Evolutionary conservation across 2,113 vertebrate genomes (phyloP), one percentile per base, ranked within the genome.

Genomic region (Gallinago jamesoni): DNA sequence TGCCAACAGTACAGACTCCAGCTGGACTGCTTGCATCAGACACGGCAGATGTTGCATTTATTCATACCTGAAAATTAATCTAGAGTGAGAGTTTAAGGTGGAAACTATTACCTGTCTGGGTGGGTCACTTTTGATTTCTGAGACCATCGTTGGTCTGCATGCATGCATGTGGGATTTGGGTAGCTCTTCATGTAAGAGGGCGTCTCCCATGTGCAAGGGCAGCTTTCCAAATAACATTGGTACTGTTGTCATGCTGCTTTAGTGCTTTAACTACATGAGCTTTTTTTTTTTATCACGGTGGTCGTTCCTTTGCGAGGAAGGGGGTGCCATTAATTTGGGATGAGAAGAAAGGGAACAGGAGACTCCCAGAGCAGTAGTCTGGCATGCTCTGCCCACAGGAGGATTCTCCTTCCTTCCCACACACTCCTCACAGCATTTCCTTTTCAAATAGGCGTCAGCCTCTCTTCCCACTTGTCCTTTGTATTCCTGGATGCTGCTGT

Each of bases 151-250:
- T 76, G 57, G 33, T 69, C 67, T 88, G 50, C 45, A 2, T 53
- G 50, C 45, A 2, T 53, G 41, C 27, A 7, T 31, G 4, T 73
- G 41, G 47, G 31, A 48, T 80, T 66, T 84, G 52, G 47, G 67
- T 50, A 53, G 14, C 83, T 84, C 22, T 41, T 41, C 60, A 15
- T 0, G 0, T 21, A 47, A 72, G 55, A 95, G 47, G 19, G 14
- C 0, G 0, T 80, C 8, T 69, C 18, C 35, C 3, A 1, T 0
- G 0, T 53, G 57, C 48, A 68, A 28, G 39, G 62, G 48, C 48
- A 4, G 33, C 66, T 91, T 70, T 56, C 52, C 62, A 27, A 1
- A 3, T 59, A 27, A 2, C 28, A 3, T 4, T 20, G 28, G 12
- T 55, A 10, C 33, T 89, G 82, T 11, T 0, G 0, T 31, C 11